Conservation (phyloP, 2,797 vertebrate genomes). For the Sebastiscus tertius region DNA sequence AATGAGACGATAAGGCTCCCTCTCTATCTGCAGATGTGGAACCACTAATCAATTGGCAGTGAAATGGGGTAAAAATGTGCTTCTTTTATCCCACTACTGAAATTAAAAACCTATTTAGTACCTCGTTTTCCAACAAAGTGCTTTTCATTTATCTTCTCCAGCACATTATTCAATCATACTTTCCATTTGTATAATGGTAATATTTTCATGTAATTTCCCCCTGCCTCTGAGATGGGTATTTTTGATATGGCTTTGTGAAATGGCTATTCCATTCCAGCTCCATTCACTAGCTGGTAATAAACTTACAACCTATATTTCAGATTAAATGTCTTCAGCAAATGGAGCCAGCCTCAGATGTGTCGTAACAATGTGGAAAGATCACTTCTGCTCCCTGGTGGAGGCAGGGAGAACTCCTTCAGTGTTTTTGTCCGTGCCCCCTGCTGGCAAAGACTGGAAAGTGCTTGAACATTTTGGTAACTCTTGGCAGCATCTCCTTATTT, state of each 20-base stretch:
- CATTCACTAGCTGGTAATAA: slow-evolving; percentile 82
- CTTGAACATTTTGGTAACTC: background rate
- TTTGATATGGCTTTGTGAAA: slow-evolving; percentile 83
- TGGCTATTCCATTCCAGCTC: slow-evolving; percentile 77
- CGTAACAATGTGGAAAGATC: slow-evolving; percentile 35
- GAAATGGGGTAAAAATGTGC: slow-evolving; percentile 82
- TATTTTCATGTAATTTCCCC: slow-evolving; percentile 88
- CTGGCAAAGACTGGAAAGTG: slow-evolving; percentile 37
- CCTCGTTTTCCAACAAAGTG: slow-evolving; percentile 91
- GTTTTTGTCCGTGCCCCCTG: slow-evolving; percentile 44
- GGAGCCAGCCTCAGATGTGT: slow-evolving; percentile 60
- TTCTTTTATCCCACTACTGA: slow-evolving; percentile 86
- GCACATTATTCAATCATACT: slow-evolving; percentile 89
- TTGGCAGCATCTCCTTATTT: slow-evolving; percentile 41
- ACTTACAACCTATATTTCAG: slow-evolving; percentile 83
- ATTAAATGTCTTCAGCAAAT: slow-evolving; percentile 83
- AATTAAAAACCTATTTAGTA: slow-evolving; percentile 91
- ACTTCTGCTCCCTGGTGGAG: slow-evolving; percentile 79
- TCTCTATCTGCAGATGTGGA: slow-evolving; percentile 87
- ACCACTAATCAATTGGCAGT: slow-evolving; percentile 88
- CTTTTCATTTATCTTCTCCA: slow-evolving; percentile 91
- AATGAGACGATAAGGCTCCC: slow-evolving; percentile 90
- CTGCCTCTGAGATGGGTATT: slow-evolving; percentile 81
- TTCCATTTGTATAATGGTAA: slow-evolving; percentile 89
- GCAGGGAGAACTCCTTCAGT: background rate